Base-by-base conservation (phyloP, 2,113 vertebrate species). In the Lamprotornis superbus region DNA sequence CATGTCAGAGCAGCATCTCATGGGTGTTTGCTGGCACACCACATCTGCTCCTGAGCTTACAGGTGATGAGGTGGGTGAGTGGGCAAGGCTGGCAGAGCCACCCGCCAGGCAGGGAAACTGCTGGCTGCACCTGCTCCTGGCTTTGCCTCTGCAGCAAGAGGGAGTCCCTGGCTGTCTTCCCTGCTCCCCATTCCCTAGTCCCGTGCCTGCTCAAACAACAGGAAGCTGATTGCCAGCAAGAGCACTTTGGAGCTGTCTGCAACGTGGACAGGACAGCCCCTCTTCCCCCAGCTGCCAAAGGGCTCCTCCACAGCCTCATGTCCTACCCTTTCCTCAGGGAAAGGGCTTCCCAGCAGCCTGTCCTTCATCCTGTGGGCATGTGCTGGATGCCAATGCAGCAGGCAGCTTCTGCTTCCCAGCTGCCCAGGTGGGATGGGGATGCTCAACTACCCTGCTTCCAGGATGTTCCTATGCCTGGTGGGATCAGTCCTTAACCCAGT, bases 371-470 rank as follows among this genome's bases (percentile, higher is more conserved):
- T 39, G 28, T 6, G 2, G 61, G 27, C 1, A 0, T 79, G 28
- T 18, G 18, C 28, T 15, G 56, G 42, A 69, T 12, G 12, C 61
- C 35, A 44, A 9, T 0, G 0, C 59, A 91, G 33, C 22, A 50
- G 28, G 21, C 55, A 71, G 53, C 40, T 77, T 22, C 52, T 12
- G 57, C 42, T 78, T 42, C 69, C 50, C 27, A 25, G 12, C 11
- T 63, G 33, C 40, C 46, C 3, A 4, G 73, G 19, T 0, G 0
- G 30, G 28, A n/a, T 78, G 47, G 47, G 46, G 20, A 37, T 59
- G 50, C 24, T 73, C 3, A 0, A 11, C 24, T 28, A 30, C 21
- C 17, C 35, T 0, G 0, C 27, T 78, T 23, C 20, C 0, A 0
- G 17, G 33, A 65, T 84, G 30, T 56, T 93, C 15, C 33, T 46